Base-by-base conservation (phyloP, 2,797 vertebrate species). In the Cyprinodon diabolis region DNA sequence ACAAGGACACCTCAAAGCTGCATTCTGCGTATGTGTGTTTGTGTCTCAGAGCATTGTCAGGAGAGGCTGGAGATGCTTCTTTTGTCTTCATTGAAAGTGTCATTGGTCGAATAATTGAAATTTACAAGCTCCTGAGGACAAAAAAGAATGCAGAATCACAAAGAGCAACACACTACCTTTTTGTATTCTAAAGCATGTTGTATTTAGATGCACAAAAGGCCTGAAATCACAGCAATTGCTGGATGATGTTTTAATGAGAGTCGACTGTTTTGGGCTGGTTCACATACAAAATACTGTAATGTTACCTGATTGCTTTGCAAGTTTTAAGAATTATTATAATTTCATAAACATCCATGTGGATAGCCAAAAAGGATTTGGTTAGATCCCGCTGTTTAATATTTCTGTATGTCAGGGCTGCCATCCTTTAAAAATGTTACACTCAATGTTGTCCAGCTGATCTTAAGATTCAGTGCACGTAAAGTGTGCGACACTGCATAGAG, bases 61-160 rank as follows among this genome's bases (percentile, higher is more conserved):
- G 56, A 4, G 74, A 83, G 60, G 68, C 74, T 25, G 79, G 72
- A 51, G 21, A 21, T 35, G 66, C 54, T 37, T 71, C 56, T 71
- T 30, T 25, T 82, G 69, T 77, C 55, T 76, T 25, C 17, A 45
- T 72, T 70, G 70, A 63, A 84, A 58, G 69, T 68, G 55, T 66
- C 75, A 69, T 58, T 76, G 77, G 72, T 72, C 69, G 84, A 43
- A 75, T 83, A 76, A 66, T 84, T 79, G 83, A 69, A 77, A 65
- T 58, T 80, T 71, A 62, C 69, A 76, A 76, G 63, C 67, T 72
- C 72, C 74, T 56, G 74, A 77, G 69, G 75, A 40, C 14, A 2
- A 43, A 69, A 71, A 54, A 72, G n/a, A 52, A 43, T 45, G 69
- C 6, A 43, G 43, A 65, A 15, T 56, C 54, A 69, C 10, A 4